Base-by-base conservation (phyloP, 2,888 invertebrate species). In the Deilephila elpenor region DNA sequence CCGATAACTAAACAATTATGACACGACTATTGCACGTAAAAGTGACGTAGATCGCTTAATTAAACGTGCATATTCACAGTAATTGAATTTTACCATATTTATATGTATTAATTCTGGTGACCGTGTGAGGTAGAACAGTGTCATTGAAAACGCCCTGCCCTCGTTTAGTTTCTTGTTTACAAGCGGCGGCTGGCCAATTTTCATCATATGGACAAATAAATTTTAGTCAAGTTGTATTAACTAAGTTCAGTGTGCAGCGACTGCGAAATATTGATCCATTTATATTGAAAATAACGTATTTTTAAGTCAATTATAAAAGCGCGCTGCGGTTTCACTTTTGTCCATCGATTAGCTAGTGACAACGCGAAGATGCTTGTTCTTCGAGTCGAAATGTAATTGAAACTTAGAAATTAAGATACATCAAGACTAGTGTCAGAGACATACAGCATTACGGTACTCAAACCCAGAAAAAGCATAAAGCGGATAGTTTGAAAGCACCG, bases 81-180 rank as follows among this genome's bases (percentile, higher is more conserved):
- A 32, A 71, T 56, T 59, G 32, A 32, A 7, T 59, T n/a, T 61
- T 64, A 56, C 64, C 62, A 64, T 56, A 78, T 79, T 78, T 82
- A 86, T 86, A 85, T 82, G 82, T 85, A 86, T 83, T 87, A 86
- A 88, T 88, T 89, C 84, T 83, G 77, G 44, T 87, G 88, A 86
- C 87, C 82, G 77, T 79, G 78, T 82, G 78, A 74, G 75, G 77
- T 75, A 79, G 76, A 87, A 87, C 83, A 88, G 86, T 91, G 93
- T 90, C 93, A 93, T 91, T 92, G 93, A 86, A 83, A 92, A 87
- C 86, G 87, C 88, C 90, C 88, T 92, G 93, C 86, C 89, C 91
- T 88, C 83, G 82, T 90, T 90, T 80, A 78, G 70, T 72, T 75
- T 77, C 74, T 75, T 78, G 82, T 79, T 80, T 80, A 83, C 79